Base-by-base conservation (phyloP, 2,797 vertebrate genomes). In the Muscicapa striata region DNA sequence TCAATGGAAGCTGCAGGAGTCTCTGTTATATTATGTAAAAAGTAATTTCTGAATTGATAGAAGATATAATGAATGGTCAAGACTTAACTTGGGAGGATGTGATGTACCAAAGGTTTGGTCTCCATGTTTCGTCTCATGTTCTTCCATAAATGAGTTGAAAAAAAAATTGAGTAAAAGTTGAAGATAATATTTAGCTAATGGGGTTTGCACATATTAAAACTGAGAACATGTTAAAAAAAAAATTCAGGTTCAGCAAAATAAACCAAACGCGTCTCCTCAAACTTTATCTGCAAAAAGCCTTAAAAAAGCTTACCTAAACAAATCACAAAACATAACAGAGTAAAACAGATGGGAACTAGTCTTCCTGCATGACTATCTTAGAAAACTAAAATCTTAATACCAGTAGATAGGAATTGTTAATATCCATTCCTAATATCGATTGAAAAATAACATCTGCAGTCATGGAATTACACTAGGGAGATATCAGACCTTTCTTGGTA, bases 241-340 rank as follows among this genome's bases (percentile, higher is more conserved):
- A 21, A 5, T 9, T 8, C 14, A 63, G 38, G 26, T 76, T 74
- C 21, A 43, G 45, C 12, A 57, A 29, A 74, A 73, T 29, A 62
- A 41, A 38, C 24, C 22, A 34, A 36, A 48, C 34, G 30, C 0
- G 2, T 48, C 29, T 86, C n/a, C 45, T 73, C 15, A 38, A 13
- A 11, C 4, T 54, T 64, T 6, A 84, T 17, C 14, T 64, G 15
- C 29, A 52, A 17, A 75, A 90, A 74, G 15, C 34, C n/a, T 75
- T 82, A 10, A 27, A 46, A 67, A 86, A 34, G 12, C 32, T 78
- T 59, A 61, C 26, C 15, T 81, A 68, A 52, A 46, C 16, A 73
- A 79, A 54, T 51, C 0, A 2, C 1, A 0, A 4, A 49, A 49
- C 48, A 10, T 48, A 62, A 48, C 52, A 52, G 10, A 40, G 24